These are phyloP conservation scores for Halichoeres trimaculatus DNA, from an alignment of 2,113 vertebrate species.

Conservation along the genomic window DNA sequence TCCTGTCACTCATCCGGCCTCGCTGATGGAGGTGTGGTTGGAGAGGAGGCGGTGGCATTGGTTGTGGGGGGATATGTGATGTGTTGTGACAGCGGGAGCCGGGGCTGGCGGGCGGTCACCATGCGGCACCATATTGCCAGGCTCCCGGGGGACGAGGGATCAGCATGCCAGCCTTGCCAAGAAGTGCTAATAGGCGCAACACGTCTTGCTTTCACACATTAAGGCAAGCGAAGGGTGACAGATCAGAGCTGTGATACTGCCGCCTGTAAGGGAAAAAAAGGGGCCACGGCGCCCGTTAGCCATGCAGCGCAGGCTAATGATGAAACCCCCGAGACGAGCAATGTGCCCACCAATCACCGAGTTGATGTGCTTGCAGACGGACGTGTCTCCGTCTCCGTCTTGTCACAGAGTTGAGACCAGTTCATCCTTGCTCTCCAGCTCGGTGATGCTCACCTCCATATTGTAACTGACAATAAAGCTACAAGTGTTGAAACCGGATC, in stretches of 20 bases:
- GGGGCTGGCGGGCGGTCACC: conserved; percentile 81
- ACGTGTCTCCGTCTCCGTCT: conserved; percentile 32
- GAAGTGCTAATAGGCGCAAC: conserved; percentile 91
- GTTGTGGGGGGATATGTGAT: conserved; percentile 78
- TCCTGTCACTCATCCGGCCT: conserved; percentile 61
- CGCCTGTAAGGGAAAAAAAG: conserved; percentile 76
- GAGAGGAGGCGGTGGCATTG: conserved; percentile 59
- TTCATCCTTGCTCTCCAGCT: conserved; percentile 12
- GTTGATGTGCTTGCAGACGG: conserved; percentile 40
- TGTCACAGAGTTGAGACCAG: conserved; percentile 23
- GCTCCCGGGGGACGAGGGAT: conserved; percentile 84
- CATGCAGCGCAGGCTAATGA: conserved; percentile 74
- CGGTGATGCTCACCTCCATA: conserved; percentile 62
- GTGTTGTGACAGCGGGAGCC: conserved; percentile 85
- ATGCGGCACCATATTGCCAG: conserved; percentile 86
- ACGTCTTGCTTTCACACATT: conserved; percentile 92
- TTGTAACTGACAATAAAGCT: conserved; percentile 75
- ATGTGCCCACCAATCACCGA: conserved; percentile 57
- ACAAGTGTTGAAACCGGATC: conserved; percentile 65
- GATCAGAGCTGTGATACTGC: conserved; percentile 88
- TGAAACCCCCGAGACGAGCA: conserved; percentile 67
- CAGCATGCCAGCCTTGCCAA: conserved; percentile 85
- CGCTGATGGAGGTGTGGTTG: conserved; percentile 68
- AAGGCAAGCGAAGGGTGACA: conserved; percentile 86
- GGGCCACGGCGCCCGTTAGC: conserved; percentile 73